Percentiles rank a stretch among this genome's conserved stretches.
Conservation (phyloP, 1,140 invertebrate species). For the Drosophila triauraria region DNA sequence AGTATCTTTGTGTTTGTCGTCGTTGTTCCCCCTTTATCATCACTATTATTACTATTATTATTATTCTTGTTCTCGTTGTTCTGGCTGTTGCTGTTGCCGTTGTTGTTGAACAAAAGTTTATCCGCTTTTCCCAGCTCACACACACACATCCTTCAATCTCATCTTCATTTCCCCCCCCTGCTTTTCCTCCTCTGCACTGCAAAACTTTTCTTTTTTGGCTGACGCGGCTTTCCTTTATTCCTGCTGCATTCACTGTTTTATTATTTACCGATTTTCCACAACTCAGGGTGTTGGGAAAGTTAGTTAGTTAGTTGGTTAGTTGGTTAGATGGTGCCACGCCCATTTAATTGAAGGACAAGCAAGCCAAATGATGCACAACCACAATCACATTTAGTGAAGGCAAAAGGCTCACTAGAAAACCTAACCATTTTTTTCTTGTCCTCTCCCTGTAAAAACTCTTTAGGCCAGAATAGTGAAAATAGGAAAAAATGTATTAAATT, state of each 20-base stretch:
- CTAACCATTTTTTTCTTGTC: background rate
- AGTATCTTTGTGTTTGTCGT: constrained; percentile 26
- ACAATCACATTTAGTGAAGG: constrained; percentile 20
- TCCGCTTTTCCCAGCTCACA: constrained; percentile 17
- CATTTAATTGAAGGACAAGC: constrained; percentile 45
- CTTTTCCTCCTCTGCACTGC: constrained; percentile 23
- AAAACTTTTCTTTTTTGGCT: constrained; percentile 46
- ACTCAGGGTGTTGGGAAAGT: constrained; percentile 11
- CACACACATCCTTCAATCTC: constrained; percentile 13
- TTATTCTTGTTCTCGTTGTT: constrained; percentile 7
- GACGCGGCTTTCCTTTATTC: constrained; percentile 2
- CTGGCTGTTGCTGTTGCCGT: constrained; percentile 17
- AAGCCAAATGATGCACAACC: constrained; percentile 41
- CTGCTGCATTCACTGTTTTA: constrained; percentile 13
- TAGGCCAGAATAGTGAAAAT: background rate
- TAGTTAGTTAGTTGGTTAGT: constrained; percentile 26
- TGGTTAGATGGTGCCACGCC: constrained; percentile 32
- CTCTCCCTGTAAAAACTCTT: background rate
- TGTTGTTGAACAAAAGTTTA: constrained; percentile 40
- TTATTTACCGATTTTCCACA: constrained; percentile 3
- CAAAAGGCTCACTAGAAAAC: constrained; percentile 13
- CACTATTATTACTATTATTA: background rate
- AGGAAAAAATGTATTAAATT: background rate
- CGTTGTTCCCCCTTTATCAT: background rate
- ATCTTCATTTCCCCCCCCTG: background rate